Percentiles rank a stretch among this genome's conserved stretches.
phyloP scores from a whole-genome alignment of 2,888 invertebrate species.

The Parthenolecanium corni region DNA sequence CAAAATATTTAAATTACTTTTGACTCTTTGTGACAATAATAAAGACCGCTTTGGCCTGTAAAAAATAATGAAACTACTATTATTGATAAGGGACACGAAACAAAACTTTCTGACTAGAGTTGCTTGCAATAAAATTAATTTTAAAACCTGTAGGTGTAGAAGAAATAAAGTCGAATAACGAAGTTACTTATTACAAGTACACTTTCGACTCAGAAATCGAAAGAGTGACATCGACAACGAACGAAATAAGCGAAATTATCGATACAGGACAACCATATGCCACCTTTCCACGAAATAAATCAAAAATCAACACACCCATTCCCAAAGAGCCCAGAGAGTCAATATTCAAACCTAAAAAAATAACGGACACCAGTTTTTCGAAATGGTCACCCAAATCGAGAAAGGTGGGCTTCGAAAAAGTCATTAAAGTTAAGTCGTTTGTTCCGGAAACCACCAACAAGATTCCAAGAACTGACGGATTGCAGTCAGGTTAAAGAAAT shows the following conservation, averaged over 20 bases:
- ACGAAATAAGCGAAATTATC: constrained; percentile 35
- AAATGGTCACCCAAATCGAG: constrained; percentile 13
- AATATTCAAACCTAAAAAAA: constrained; percentile 15
- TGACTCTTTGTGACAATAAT: no score
- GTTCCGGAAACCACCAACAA: neutral
- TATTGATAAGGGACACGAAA: no score
- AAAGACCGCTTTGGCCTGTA: no score
- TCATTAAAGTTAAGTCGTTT: neutral
- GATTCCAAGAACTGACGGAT: neutral
- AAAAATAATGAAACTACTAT: no score
- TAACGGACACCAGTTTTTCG: constrained; percentile 3
- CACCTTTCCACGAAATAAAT: neutral
- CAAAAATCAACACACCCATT: neutral
- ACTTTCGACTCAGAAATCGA: constrained; percentile 72
- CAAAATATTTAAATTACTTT: no score
- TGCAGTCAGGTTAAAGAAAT: neutral
- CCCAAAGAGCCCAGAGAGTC: neutral
- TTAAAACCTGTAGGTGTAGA: constrained; percentile 52
- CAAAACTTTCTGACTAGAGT: no score
- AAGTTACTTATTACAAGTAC: constrained; percentile 55
- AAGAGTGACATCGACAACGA: constrained; percentile 53
- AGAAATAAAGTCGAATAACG: constrained; percentile 62
- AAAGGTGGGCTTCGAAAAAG: neutral
- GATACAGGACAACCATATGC: neutral
- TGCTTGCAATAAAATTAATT: no score